Evolutionary conservation across 2,797 vertebrate genomes (phyloP), one percentile per base, ranked within the genome.

Genomic region (Tangara arthus): DNA sequence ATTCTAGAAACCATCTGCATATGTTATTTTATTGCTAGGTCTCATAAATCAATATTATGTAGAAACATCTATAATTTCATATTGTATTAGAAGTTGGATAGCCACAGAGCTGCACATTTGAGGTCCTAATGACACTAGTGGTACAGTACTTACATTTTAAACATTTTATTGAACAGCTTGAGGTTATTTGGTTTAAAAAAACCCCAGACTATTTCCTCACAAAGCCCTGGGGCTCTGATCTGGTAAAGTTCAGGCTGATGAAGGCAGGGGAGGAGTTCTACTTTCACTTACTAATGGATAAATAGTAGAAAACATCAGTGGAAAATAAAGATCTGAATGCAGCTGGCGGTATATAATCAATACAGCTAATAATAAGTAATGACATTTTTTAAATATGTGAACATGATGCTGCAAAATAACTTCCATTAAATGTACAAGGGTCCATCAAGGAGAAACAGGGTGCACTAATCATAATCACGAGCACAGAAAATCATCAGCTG

Each of bases 1-100:
- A 80, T 87, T 85, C 39, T 84, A 61, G 55, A 95, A 96, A 89
- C 72, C 90, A 94, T 95, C 72, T 96, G 57, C 86, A 93, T 89
- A 70, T 75, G 78, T 53, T 91, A 94, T 95, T 95, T 97, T 96
- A 95, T 93, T 89, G 52, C 37, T 93, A 78, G 35, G 68, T n/a
- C 56, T 94, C 93, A 88, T 97, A 96, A 94, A 95, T 95, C 93
- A 63, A 83, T 90, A 96, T 91, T 94, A 87, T 61, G 83, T 50
- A 90, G 82, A 96, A 97, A 76, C 66, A 94, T 76, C 72, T 93
- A 68, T 86, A 88, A 95, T 95, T 96, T 93, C 65, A 52, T 90
- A 94, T 77, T 83, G 52, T 95, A 89, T 95, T 90, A 85, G 77
- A 95, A 96, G 88, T 64, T 84, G 44, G 34, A 82, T 88, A 93